Conservation (phyloP, 1,140 invertebrate genomes). For the Eupristina koningsbergeri region DNA sequence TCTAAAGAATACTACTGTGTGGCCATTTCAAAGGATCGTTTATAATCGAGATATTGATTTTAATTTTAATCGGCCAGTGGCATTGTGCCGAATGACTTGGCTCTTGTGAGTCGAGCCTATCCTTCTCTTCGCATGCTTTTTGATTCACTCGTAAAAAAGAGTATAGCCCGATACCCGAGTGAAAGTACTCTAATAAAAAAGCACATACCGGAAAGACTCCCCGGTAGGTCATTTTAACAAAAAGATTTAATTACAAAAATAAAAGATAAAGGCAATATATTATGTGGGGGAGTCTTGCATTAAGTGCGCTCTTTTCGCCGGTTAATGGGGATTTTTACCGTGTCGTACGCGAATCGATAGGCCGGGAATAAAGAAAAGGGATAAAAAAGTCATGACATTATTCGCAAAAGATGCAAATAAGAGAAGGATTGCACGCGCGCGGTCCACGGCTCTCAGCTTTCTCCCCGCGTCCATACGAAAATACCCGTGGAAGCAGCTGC, state of each 20-base stretch:
- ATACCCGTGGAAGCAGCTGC: not conserved
- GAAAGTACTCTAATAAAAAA: conserved; percentile 24
- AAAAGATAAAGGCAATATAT: too few relatives aligned
- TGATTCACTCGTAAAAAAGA: conserved; percentile 34
- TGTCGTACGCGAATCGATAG: not conserved
- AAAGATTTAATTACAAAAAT: conserved; percentile 36
- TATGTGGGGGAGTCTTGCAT: too few relatives aligned
- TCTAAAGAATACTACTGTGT: conserved; percentile 42
- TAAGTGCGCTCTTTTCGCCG: too few relatives aligned
- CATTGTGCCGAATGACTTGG: conserved; percentile 40
- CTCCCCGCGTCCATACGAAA: not conserved
- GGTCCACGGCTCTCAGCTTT: too few relatives aligned
- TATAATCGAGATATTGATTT: not conserved
- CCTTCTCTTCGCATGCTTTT: not conserved
- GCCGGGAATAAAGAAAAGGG: not conserved
- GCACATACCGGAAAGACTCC: not conserved
- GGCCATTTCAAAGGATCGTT: not conserved
- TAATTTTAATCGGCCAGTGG: conserved; percentile 24
- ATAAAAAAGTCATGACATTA: not conserved
- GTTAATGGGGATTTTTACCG: too few relatives aligned
- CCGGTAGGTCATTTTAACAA: not conserved
- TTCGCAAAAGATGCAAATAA: conserved; percentile 5
- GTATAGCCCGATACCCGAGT: not conserved
- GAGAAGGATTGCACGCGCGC: not conserved
- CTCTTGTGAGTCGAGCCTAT: not conserved